Base-by-base conservation (phyloP, 2,888 invertebrate genomes). In the Camponotus fellah region DNA sequence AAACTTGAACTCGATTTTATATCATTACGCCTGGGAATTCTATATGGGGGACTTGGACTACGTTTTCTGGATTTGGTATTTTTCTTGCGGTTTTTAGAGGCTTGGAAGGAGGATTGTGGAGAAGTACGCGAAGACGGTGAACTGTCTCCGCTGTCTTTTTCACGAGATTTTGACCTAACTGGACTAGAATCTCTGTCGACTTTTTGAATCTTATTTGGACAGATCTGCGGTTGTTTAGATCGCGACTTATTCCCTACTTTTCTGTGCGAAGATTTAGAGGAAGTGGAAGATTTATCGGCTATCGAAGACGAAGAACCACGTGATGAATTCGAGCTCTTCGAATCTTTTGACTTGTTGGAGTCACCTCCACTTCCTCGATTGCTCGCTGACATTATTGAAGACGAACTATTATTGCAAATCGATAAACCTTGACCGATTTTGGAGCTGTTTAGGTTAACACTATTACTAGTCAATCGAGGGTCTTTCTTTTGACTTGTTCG, bases 101-200 rank as follows among this genome's bases (percentile, higher is more conserved):
- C 95, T 95, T 94, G 96, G 95, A 94, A 96, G 83, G 91, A 95
- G 92, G 92, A 93, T 79, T 94, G 93, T 82, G 94, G 94, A 87
- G 91, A 91, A 81, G 88, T 92, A 87, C 91, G 93, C 72, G 72
- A 80, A 81, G 88, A 86, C 84, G 88, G 89, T 43, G 91, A 92
- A 87, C 91, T 89, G 85, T 91, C 91, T 81, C 85, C 90, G 89
- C 89, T 93, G 86, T 93, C 93, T 79, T 92, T 93, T 64, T 93
- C 93, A 86, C 93, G 93, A 82, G 93, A 93, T 88, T 94, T 93
- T 40, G 93, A 93, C 88, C 94, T 92, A 92, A 92, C 85, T 64
- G 93, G 93, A 90, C 93, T 94, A 65, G 83, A 79, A 82, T 92
- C 92, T 90, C 92, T 92, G 87, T 94, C 94, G 86, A 93, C 77